Conservation (phyloP, 2,113 vertebrate species). For the Pardalotus punctatus region DNA sequence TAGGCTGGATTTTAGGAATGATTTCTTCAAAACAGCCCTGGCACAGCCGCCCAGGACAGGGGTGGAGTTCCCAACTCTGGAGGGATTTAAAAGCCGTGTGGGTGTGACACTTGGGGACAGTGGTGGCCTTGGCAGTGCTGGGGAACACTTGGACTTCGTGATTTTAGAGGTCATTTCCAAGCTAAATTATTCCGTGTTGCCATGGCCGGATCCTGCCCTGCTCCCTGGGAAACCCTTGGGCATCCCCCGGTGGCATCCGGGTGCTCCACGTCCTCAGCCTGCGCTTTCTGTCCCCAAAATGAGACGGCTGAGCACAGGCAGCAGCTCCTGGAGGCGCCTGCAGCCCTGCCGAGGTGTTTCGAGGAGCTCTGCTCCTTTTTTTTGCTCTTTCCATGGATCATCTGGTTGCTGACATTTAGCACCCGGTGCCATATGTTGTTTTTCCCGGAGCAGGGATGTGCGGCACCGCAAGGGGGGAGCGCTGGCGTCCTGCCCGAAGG, state of each 20-base stretch:
- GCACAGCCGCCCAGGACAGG: neutral
- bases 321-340: neutral
- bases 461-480: constrained; percentile 7
- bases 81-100: neutral
- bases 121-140: neutral
- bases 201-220: neutral
- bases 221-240: neutral
- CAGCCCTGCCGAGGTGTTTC: neutral
- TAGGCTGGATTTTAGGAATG: neutral
- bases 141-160: neutral
- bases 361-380: neutral
- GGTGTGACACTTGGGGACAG: neutral
- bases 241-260: rapidly evolving
- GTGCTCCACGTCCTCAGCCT: rapidly evolving
- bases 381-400: neutral
- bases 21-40: neutral
- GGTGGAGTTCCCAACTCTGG: neutral
- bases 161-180: neutral
- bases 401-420: constrained; percentile 20
- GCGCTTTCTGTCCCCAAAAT: rapidly evolving
- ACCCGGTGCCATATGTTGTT: constrained; percentile 63
- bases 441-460: constrained; percentile 32
- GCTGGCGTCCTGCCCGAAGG: constrained; percentile 54
- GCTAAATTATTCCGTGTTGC: neutral
- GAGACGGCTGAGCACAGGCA: neutral